Percentiles rank a stretch among this genome's conserved stretches.
Conservation (phyloP, 1,140 invertebrate species). For the Zaprionus tsacasi region DNA sequence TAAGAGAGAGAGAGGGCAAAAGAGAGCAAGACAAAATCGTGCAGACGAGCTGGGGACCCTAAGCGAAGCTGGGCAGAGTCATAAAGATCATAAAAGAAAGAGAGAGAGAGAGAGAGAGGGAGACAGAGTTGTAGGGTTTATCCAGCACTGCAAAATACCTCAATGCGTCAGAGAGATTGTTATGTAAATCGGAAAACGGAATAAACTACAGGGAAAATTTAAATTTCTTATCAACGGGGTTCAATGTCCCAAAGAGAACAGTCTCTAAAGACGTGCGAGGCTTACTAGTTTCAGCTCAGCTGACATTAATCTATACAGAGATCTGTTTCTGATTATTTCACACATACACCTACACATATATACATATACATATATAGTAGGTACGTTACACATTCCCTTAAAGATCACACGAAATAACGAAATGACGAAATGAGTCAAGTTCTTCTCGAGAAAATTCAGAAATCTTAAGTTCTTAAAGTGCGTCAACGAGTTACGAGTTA, state of each 20-base stretch:
- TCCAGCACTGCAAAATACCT: conserved; percentile 26
- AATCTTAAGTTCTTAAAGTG: conserved; percentile 14
- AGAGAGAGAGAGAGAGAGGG: neutral
- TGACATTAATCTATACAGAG: neutral
- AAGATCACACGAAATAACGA: neutral
- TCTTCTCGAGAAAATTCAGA: conserved; percentile 16
- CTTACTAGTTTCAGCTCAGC: neutral
- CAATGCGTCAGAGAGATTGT: conserved; percentile 13
- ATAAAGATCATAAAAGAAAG: neutral
- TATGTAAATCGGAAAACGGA: conserved; percentile 19
- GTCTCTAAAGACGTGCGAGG: neutral
- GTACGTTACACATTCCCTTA: neutral
- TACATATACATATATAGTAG: too few species aligned
- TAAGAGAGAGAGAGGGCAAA: too few species aligned
- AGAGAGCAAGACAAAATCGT: neutral
- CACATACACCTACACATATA: neutral
- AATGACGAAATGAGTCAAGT: conserved; percentile 32
- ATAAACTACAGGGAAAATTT: conserved; percentile 16
- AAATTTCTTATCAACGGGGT: conserved; percentile 33
- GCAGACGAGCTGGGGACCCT: conserved; percentile 8
- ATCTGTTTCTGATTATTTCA: conserved; percentile 3
- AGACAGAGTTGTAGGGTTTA: neutral
- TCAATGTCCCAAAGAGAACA: conserved; percentile 14
- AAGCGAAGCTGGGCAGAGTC: conserved; percentile 28
- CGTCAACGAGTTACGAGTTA: neutral